These are phyloP conservation scores for Loriculus beryllinus DNA, from an alignment of 2,797 vertebrate genomes.

Conservation along the genomic window DNA sequence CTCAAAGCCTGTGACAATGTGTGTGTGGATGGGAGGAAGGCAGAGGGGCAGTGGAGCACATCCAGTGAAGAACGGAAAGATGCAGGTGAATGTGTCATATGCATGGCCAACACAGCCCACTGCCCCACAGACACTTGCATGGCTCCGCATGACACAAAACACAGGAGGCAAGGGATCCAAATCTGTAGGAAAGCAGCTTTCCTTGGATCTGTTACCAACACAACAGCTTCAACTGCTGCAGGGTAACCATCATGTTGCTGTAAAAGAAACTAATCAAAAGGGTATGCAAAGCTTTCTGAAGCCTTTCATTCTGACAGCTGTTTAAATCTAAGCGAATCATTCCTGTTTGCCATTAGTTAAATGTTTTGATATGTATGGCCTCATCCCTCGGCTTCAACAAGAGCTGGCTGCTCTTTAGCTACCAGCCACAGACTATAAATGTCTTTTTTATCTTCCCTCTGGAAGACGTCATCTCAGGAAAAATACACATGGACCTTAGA, in stretches of 20 bases:
- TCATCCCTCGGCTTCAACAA: background rate
- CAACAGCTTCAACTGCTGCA: background rate
- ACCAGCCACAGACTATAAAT: background rate
- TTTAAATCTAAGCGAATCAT: background rate
- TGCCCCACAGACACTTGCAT: background rate
- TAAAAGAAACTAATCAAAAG: constrained; percentile 7
- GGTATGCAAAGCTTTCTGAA: background rate
- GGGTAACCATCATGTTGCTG: background rate
- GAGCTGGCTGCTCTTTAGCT: background rate
- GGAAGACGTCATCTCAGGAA: background rate
- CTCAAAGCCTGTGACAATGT: background rate
- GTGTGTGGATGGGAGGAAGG: background rate
- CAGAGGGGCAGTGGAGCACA: background rate
- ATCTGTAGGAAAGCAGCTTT: background rate
- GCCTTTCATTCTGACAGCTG: background rate
- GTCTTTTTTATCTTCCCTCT: background rate
- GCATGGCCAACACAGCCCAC: fast-evolving
- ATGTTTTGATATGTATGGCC: background rate
- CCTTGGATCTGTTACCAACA: background rate
- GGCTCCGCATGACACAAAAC: background rate
- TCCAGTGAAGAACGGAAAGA: background rate
- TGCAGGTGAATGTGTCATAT: background rate
- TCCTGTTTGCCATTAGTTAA: background rate
- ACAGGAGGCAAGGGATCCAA: background rate
- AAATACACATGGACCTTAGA: background rate